A percentile compares a stretch with the other conserved stretches of the same genome.
phyloP scores from a whole-genome alignment of 2,113 vertebrate species.

The Callipepla squamata region DNA sequence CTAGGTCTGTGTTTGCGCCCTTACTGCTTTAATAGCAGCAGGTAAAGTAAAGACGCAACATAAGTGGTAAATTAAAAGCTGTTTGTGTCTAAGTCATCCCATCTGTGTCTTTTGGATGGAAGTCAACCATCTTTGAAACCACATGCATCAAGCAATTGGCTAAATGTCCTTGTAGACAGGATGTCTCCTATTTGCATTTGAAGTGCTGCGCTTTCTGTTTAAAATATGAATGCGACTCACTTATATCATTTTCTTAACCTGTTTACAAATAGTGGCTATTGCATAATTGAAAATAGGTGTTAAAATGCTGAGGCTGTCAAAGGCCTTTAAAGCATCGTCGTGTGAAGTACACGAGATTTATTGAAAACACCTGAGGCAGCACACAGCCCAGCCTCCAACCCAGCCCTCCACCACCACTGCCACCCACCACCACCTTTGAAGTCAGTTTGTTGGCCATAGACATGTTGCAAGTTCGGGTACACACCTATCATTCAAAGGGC shows the following conservation, averaged over 20 bases:
- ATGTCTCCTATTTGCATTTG: conserved; percentile 82
- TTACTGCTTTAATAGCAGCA: conserved; percentile 64
- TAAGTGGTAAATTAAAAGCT: conserved; percentile 79
- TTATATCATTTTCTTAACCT: conserved; percentile 68
- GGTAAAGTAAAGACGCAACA: conserved; percentile 71
- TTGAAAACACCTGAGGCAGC: conserved; percentile 45
- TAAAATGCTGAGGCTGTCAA: conserved; percentile 52
- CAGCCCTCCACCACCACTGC: conserved; percentile 32
- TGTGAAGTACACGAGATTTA: conserved; percentile 47
- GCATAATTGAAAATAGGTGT: conserved; percentile 62
- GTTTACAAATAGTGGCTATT: conserved; percentile 68
- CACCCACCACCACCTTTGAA: conserved; percentile 68
- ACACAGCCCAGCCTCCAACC: not conserved
- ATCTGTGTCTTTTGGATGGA: conserved; percentile 81
- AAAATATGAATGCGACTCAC: conserved; percentile 74
- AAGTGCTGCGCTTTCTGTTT: conserved; percentile 71
- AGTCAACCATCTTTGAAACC: conserved; percentile 77
- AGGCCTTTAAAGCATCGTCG: conserved; percentile 51
- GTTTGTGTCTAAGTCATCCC: conserved; percentile 82
- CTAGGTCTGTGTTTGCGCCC: conserved; percentile 58
- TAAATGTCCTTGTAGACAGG: conserved; percentile 77
- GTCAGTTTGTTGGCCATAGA: conserved; percentile 13
- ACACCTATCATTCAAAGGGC: conserved; percentile 71
- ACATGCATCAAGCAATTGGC: conserved; percentile 81
- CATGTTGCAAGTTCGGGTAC: not conserved